These are phyloP conservation scores for Microchrysa polita DNA, from an alignment of 2,888 invertebrate species.

Conservation along the genomic window DNA sequence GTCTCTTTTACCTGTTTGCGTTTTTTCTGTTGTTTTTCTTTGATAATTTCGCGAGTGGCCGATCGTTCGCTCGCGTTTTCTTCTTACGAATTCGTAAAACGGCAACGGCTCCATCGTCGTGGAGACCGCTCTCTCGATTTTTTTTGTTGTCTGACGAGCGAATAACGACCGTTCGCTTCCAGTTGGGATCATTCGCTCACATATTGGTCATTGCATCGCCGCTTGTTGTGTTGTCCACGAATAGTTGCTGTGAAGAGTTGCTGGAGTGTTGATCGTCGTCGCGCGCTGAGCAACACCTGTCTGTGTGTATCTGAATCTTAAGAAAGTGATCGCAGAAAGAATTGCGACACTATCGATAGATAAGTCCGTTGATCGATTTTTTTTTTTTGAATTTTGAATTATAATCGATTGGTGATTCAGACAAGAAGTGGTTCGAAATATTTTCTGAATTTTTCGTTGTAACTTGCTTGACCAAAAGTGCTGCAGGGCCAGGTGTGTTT, in stretches of 20 bases:
- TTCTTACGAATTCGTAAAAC: background rate
- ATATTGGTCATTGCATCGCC: background rate
- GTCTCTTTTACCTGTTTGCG: conserved; percentile 23
- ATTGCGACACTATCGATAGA: background rate
- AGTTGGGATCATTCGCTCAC: background rate
- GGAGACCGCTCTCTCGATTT: background rate
- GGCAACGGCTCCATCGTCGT: background rate
- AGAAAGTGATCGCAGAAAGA: background rate
- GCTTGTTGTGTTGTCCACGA: background rate
- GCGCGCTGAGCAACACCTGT: background rate
- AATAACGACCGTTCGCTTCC: background rate
- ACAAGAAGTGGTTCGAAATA: background rate
- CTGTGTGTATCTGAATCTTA: too few relatives aligned
- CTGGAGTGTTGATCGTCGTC: background rate
- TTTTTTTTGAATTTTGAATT: background rate
- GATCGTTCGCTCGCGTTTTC: background rate
- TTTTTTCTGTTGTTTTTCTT: background rate
- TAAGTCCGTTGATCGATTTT: background rate
- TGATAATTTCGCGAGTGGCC: too few relatives aligned
- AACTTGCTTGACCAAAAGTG: background rate
- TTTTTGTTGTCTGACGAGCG: too few relatives aligned
- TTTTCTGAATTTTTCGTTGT: background rate
- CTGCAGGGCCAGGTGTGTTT: conserved; percentile 26
- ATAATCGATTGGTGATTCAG: background rate
- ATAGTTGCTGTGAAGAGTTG: background rate